Conservation (phyloP, 2,113 vertebrate genomes). For the Platichthys flesus region DNA sequence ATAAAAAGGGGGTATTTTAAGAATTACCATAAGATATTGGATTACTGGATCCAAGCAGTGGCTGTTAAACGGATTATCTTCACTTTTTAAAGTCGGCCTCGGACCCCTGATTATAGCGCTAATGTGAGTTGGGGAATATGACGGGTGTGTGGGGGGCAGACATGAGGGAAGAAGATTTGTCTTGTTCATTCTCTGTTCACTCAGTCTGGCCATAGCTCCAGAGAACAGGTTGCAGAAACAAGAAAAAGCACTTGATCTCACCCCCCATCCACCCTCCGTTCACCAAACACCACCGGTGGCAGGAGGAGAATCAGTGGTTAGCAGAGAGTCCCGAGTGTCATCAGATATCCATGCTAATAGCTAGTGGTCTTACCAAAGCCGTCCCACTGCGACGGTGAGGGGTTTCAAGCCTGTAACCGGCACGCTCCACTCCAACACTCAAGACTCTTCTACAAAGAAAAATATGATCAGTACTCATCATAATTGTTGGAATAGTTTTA, state of each 20-base stretch:
- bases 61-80: constrained; percentile 41
- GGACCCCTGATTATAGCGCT: constrained; percentile 41
- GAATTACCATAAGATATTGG: constrained; percentile 52
- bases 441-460: constrained; percentile 11
- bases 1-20: constrained; percentile 54
- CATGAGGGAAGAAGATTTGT: constrained; percentile 39
- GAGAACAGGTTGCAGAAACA: constrained; percentile 72
- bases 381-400: constrained; percentile 32
- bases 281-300: constrained; percentile 47
- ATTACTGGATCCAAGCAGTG: constrained; percentile 38
- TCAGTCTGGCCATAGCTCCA: constrained; percentile 52
- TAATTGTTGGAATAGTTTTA: constrained; percentile 3
- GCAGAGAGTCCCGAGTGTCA: constrained; percentile 58
- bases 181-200: constrained; percentile 46
- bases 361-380: constrained; percentile 62
- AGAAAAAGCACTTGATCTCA: constrained; percentile 79
- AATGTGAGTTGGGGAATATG: constrained; percentile 8
- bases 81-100: constrained; percentile 32
- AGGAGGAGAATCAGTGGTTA: constrained; percentile 53
- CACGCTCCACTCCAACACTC: constrained; percentile 11
- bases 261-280: constrained; percentile 21
- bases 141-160: constrained; percentile 12
- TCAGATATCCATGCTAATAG: constrained; percentile 80
- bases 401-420: constrained; percentile 25
- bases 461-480: neutral